Evolutionary conservation across 2,888 invertebrate species (phyloP), one percentile per base, ranked within the genome.

Genomic region (Drosophila birchii): DNA sequence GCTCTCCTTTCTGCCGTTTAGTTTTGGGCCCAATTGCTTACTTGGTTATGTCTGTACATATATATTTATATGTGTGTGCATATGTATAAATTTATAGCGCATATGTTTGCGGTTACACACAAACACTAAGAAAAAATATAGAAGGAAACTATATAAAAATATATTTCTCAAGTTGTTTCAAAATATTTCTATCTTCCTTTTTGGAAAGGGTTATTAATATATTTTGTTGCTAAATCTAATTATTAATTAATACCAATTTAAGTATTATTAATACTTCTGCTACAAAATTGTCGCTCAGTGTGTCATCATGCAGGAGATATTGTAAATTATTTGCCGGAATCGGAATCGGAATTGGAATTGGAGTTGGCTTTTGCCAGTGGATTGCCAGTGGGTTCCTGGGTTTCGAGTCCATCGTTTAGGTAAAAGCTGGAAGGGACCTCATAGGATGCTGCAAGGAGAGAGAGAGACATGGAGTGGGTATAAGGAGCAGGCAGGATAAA

Each of bases 261-360:
- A 11, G 18, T 29, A 29, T 29, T 29, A 29, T 29, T 29, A 29
- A 11, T 41, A 18, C n/a, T 3, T 18, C 4, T 18, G 9, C 8
- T 14, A 14, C 5, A 5, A 18, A 4, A 16, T 6, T 23, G 38
- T 38, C 36, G n/a, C 39, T 60, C 34, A 62, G 63, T 66, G 64
- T 64, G 29, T 12, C 26, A n/a, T 32, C 44, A 38, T 44, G 68
- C 54, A 23, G 34, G 16, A 53, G 34, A 53, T 57, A 70, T 68
- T 68, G 70, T 68, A 68, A 68, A 68, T 70, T 68, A 68, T 68
- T 68, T 29, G 69, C 66, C 55, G 41, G 59, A 54, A 54, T 34
- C 16, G n/a, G 41, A 53, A 38, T 34, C 12, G n/a, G 41, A 44
- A 44, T 44, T 16, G 23, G 44, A 44, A n/a, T n/a, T n/a, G n/a